phyloP scores from a whole-genome alignment of 2,113 vertebrate species.

The Hucho hucho region DNA sequence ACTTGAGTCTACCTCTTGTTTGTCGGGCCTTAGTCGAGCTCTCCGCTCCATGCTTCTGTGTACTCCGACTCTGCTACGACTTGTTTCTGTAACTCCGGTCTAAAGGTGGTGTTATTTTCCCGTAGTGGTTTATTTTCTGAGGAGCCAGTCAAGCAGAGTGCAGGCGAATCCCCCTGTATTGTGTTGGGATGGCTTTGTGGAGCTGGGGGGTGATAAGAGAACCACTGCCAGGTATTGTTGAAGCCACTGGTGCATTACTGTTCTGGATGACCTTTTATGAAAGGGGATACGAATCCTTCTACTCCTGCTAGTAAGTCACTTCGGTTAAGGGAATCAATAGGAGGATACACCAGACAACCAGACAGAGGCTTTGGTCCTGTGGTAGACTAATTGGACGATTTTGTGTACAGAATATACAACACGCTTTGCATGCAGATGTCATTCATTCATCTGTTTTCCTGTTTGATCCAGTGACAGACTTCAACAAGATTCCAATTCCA shows the following conservation, averaged over 20 bases:
- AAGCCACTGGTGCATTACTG: conserved; percentile 9
- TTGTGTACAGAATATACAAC: neutral
- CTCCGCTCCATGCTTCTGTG: neutral
- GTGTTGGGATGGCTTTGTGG: conserved; percentile 22
- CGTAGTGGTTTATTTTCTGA: neutral
- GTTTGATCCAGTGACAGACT: neutral
- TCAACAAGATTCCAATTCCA: neutral
- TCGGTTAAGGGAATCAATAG: too few relatives aligned
- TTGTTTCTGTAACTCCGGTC: neutral
- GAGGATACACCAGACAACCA: too few relatives aligned
- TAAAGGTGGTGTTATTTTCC: conserved; percentile 10
- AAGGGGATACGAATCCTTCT: conserved; percentile 27
- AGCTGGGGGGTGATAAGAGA: conserved; percentile 28
- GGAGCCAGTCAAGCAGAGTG: conserved; percentile 23
- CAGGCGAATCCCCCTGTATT: conserved; percentile 23
- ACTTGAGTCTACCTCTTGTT: too few relatives aligned
- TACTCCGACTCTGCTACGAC: neutral
- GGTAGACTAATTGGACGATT: neutral
- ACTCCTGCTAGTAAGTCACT: too few relatives aligned
- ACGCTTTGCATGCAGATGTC: neutral
- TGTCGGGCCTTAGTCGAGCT: too few relatives aligned
- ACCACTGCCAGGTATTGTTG: conserved; percentile 21
- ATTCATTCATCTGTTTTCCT: neutral
- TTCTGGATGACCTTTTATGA: conserved; percentile 54
- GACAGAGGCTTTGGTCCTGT: conserved; percentile 34